Conservation (phyloP, 2,113 vertebrate species). For the Lophura nycthemera region DNA sequence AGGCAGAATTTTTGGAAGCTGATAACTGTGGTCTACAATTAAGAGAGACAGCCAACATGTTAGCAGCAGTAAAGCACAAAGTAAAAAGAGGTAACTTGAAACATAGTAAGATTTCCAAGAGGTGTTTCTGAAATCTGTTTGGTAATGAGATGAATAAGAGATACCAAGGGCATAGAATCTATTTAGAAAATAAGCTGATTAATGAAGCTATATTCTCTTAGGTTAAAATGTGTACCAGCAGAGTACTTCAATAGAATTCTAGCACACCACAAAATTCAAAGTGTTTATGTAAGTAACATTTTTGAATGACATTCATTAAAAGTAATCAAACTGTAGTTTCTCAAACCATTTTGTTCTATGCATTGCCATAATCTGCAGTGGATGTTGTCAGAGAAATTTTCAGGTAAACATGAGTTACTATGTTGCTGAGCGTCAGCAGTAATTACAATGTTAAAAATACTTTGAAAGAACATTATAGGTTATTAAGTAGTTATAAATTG, state of each 20-base stretch:
- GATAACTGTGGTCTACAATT: neutral
- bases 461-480: neutral
- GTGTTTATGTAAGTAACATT: neutral
- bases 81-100: neutral
- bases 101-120: neutral
- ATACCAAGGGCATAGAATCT: neutral
- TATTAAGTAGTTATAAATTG: neutral
- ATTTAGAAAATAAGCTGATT: neutral
- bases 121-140: neutral
- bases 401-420: neutral
- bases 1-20: neutral
- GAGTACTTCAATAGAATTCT: neutral
- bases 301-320: neutral
- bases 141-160: neutral
- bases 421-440: neutral
- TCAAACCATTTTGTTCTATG: neutral
- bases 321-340: neutral
- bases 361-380: neutral
- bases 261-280: neutral
- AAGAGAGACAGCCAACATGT: neutral
- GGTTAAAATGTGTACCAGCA: neutral
- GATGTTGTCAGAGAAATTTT: neutral
- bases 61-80: neutral
- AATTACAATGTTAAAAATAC: neutral
- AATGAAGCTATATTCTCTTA: neutral